phyloP scores from a whole-genome alignment of 2,888 invertebrate genomes.

The Acholoe squamosa region DNA sequence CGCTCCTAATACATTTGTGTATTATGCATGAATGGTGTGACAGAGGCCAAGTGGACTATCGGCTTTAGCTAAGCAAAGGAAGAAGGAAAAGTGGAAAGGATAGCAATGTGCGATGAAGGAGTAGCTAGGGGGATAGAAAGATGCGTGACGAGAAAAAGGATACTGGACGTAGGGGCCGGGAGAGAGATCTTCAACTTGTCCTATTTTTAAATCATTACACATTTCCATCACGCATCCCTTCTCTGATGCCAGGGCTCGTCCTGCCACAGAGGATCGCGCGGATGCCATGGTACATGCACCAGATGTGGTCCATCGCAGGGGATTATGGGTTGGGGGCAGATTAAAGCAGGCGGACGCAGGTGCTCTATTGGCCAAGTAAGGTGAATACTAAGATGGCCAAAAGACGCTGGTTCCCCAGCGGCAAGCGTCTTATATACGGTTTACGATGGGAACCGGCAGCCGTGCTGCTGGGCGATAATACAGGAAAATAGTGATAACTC shows the following conservation, averaged over 20 bases:
- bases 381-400: slow-evolving; percentile 20
- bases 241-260: neutral
- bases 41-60: too few species aligned
- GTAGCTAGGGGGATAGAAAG: too few species aligned
- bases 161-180: too few species aligned
- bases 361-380: neutral
- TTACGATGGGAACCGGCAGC: neutral
- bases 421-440: neutral
- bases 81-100: too few species aligned
- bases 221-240: too few species aligned
- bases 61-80: too few species aligned
- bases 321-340: slow-evolving; percentile 40
- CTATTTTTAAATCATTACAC: too few species aligned
- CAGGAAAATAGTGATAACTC: slow-evolving; percentile 9
- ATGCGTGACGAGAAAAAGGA: too few species aligned
- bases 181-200: too few species aligned
- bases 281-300: neutral
- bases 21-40: too few species aligned
- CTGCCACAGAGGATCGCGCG: neutral
- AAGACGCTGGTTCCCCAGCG: neutral
- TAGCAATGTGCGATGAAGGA: too few species aligned
- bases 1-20: too few species aligned
- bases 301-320: slow-evolving; percentile 42
- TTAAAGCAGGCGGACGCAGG: slow-evolving; percentile 37
- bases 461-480: slow-evolving; percentile 16